Percentiles rank a stretch among this genome's conserved stretches.
These are phyloP conservation scores for Philereme vetulata DNA, from an alignment of 2,888 invertebrate genomes.

Conservation along the genomic window DNA sequence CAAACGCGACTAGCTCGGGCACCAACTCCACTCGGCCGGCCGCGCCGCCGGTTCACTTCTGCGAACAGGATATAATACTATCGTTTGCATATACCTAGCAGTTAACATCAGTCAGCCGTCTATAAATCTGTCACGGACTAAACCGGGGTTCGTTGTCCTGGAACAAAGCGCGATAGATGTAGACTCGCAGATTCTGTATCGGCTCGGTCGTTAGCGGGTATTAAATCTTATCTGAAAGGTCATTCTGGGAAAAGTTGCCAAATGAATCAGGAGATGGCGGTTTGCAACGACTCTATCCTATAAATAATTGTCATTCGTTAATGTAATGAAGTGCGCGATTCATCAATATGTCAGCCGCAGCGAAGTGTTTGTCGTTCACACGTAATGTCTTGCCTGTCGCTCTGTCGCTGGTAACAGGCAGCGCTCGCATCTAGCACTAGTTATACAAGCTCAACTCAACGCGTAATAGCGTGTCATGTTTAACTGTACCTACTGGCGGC, in stretches of 20 bases:
- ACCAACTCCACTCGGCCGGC: constrained; percentile 19
- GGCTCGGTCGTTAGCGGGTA: constrained; percentile 36
- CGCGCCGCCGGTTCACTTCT: constrained; percentile 41
- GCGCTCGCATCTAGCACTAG: background rate
- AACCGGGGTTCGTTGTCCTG: constrained; percentile 55
- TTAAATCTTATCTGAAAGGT: constrained; percentile 44
- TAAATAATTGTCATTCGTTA: constrained; percentile 55
- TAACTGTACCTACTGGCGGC: background rate
- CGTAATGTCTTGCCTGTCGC: constrained; percentile 11
- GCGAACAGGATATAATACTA: constrained; percentile 50
- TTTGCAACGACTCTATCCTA: constrained; percentile 40
- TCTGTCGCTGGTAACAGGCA: constrained; percentile 12
- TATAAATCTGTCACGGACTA: constrained; percentile 65
- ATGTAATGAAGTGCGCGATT: constrained; percentile 54
- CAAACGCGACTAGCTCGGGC: constrained; percentile 16
- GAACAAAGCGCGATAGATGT: constrained; percentile 35
- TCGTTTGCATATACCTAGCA: constrained; percentile 40
- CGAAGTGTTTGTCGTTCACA: constrained; percentile 33
- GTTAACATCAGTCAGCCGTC: constrained; percentile 50
- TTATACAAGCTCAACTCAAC: background rate
- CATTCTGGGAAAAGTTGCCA: constrained; percentile 40
- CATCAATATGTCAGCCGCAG: constrained; percentile 56
- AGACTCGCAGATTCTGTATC: constrained; percentile 46
- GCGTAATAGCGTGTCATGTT: background rate
- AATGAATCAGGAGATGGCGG: constrained; percentile 34